Conservation (phyloP, 1,140 invertebrate genomes). For the Drosophila pandora region DNA sequence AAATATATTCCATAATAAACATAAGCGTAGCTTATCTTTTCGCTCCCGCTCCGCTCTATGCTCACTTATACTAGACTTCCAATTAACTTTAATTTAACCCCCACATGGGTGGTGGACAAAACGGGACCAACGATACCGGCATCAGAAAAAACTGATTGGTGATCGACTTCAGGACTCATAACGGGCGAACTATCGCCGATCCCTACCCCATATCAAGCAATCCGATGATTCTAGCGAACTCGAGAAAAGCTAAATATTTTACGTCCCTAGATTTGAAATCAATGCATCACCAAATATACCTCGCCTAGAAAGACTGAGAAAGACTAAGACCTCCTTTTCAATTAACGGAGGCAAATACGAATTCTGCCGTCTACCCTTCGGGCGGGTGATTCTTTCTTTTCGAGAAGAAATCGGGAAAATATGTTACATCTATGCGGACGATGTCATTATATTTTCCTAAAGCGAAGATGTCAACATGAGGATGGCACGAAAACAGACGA, state of each 20-base stretch:
- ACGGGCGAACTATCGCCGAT: slow-evolving; percentile 12
- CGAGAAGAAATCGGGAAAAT: slow-evolving; percentile 8
- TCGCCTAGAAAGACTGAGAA: slow-evolving; percentile 11
- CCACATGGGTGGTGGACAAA: slow-evolving; percentile 1
- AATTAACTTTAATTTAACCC: no score
- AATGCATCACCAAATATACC: slow-evolving; percentile 16
- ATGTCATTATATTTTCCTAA: neutral
- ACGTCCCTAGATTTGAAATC: slow-evolving; percentile 18
- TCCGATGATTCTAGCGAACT: no score
- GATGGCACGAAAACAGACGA: neutral
- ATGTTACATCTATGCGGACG: slow-evolving; percentile 4
- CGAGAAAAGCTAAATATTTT: slow-evolving; percentile 8
- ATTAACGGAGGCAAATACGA: slow-evolving; percentile 20
- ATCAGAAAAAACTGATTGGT: slow-evolving; percentile 13
- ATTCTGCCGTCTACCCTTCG: slow-evolving; percentile 16
- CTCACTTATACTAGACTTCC: no score
- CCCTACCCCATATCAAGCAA: slow-evolving; percentile 17
- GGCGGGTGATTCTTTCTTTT: neutral
- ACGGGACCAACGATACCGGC: slow-evolving; percentile 10
- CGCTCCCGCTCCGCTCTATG: no score
- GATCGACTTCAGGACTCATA: slow-evolving; percentile 15
- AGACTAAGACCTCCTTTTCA: slow-evolving; percentile 32
- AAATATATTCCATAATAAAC: no score
- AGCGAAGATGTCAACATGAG: neutral
- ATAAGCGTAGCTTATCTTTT: no score